A percentile compares a stretch with the other conserved stretches of the same genome.
These are phyloP conservation scores for Zootoca vivipara DNA, from an alignment of 2,113 vertebrate species.

Conservation along the genomic window DNA sequence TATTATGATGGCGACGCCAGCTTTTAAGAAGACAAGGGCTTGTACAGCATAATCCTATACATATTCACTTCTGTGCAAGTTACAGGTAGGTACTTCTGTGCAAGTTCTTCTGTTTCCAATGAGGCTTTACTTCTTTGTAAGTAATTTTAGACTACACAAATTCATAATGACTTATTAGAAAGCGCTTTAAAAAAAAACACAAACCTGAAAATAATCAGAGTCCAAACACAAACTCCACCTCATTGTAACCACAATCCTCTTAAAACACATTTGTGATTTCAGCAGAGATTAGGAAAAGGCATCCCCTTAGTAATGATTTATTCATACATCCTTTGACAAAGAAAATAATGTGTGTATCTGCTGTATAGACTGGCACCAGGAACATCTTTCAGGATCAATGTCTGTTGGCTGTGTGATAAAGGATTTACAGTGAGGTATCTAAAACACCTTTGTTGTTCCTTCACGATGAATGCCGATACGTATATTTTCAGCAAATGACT, in stretches of 20 bases:
- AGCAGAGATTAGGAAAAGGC: not conserved
- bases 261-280: not conserved
- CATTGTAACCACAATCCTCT: not conserved
- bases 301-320: not conserved
- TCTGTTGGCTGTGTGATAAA: conserved; percentile 12
- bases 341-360: not conserved
- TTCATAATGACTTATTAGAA: not conserved
- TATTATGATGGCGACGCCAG: not conserved
- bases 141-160: not conserved
- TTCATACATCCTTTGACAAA: conserved; percentile 29
- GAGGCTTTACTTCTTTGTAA: not conserved
- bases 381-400: not conserved
- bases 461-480: conserved; percentile 23
- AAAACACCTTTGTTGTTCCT: not conserved
- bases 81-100: not conserved
- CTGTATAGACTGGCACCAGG: not conserved
- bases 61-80: not conserved
- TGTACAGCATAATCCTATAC: not conserved
- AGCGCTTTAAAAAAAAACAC: not conserved
- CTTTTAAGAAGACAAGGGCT: not conserved
- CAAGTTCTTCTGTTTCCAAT: not conserved
- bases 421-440: not conserved
- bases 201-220: not conserved
- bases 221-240: conserved; percentile 5
- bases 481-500: conserved; percentile 53